phyloP scores from a whole-genome alignment of 1,140 invertebrate species.

The Bombyx mandarina region DNA sequence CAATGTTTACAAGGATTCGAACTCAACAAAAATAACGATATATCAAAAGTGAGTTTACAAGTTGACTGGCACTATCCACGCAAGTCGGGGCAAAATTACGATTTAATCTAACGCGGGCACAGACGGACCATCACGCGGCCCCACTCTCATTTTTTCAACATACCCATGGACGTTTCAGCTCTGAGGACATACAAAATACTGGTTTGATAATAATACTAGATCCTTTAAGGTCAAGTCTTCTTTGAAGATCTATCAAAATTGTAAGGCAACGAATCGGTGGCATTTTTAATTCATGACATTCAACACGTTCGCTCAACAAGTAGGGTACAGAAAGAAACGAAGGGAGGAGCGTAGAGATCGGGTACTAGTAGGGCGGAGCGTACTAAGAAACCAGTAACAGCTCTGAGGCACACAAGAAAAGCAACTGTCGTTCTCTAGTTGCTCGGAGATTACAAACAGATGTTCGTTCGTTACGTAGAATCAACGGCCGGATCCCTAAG shows the following conservation, averaged over 20 bases:
- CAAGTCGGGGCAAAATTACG: conserved; percentile 39
- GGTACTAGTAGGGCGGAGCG: conserved; percentile 52
- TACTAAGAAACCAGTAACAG: conserved; percentile 53
- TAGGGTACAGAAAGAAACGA: conserved; percentile 42
- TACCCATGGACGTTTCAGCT: background rate
- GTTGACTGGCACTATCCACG: conserved; percentile 45
- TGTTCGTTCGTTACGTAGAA: conserved; percentile 30
- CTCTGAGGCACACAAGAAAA: conserved; percentile 26
- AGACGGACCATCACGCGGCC: conserved; percentile 14
- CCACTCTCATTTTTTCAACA: conserved; percentile 10
- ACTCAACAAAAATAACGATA: conserved; percentile 62
- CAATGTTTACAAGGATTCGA: conserved; percentile 48
- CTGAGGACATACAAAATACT: background rate
- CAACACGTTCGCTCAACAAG: conserved; percentile 41
- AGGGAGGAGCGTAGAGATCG: conserved; percentile 57
- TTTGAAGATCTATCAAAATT: background rate
- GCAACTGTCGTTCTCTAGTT: conserved; percentile 47
- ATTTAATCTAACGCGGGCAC: conserved; percentile 45
- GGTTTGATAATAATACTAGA: background rate
- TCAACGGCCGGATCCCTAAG: conserved; percentile 12
- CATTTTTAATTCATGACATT: conserved; percentile 36
- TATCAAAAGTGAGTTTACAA: conserved; percentile 64
- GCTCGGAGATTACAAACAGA: conserved; percentile 38
- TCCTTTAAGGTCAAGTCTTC: background rate
- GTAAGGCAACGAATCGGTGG: conserved; percentile 34